Conservation (phyloP, 92 coral and sea anemone genomes). For the Paragorgia papillata region DNA sequence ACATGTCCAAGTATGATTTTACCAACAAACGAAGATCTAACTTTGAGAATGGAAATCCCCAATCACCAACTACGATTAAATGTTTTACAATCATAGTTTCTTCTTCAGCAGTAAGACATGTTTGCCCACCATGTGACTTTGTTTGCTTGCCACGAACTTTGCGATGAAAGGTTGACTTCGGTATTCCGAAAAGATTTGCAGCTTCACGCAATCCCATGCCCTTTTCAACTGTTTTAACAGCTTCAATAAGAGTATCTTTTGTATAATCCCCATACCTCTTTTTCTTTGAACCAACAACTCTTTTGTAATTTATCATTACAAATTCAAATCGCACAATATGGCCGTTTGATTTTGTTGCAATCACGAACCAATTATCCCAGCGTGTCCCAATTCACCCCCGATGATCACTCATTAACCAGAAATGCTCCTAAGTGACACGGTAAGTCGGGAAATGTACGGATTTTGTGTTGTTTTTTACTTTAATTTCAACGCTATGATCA, state of each 20-base stretch:
- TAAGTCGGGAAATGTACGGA: constrained; percentile 4
- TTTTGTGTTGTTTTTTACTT: neutral
- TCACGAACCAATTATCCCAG: neutral
- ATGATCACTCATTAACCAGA: no score
- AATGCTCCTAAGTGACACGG: constrained; percentile 16
- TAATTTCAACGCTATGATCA: no score
- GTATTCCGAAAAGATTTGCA: constrained; percentile 23
- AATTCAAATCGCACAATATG: neutral
- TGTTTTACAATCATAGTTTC: constrained; percentile 28
- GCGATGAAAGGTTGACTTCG: constrained; percentile 27
- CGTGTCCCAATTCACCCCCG: constrained; percentile 7
- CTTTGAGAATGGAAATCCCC: constrained; percentile 38
- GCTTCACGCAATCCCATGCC: constrained; percentile 22
- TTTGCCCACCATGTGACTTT: constrained; percentile 32
- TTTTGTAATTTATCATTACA: constrained; percentile 22
- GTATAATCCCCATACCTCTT: constrained; percentile 16
- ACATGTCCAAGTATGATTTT: constrained; percentile 33
- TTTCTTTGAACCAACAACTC: constrained; percentile 29
- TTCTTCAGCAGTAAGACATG: constrained; percentile 27
- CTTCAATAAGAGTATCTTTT: constrained; percentile 18
- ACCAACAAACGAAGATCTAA: constrained; percentile 32
- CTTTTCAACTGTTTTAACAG: constrained; percentile 10
- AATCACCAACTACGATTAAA: constrained; percentile 29
- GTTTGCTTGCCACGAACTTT: constrained; percentile 23
- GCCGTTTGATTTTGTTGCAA: neutral